Evolutionary conservation across 2,888 invertebrate species (phyloP).

Genomic region (Apodemia hepburni): DNA sequence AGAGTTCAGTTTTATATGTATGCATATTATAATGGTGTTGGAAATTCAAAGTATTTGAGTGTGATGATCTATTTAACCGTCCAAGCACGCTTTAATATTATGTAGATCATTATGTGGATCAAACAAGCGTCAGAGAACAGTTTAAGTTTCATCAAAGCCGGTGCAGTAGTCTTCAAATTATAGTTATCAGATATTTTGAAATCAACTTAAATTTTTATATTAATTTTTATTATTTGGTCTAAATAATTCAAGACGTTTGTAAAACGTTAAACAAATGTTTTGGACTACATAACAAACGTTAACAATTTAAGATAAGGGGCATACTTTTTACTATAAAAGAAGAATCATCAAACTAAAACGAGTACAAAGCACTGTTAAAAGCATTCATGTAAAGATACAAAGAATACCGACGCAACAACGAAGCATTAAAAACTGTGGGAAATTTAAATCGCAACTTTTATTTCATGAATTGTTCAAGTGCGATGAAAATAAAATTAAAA

Average conservation of each 20-base stretch:
- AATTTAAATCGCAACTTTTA: slow-evolving; percentile 29
- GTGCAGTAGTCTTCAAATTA: too few species aligned
- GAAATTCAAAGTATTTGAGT: too few species aligned
- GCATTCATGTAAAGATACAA: slow-evolving; percentile 28
- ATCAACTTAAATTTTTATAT: too few species aligned
- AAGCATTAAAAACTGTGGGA: slow-evolving; percentile 30
- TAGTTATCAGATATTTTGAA: too few species aligned
- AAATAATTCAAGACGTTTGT: neutral
- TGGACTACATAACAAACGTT: neutral
- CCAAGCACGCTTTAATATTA: too few species aligned
- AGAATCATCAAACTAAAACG: slow-evolving; percentile 21
- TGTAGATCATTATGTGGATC: too few species aligned
- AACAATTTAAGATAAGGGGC: neutral
- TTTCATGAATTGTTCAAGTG: slow-evolving; percentile 25
- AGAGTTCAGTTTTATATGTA: too few species aligned
- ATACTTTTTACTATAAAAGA: neutral
- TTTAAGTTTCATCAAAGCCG: too few species aligned
- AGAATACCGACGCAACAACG: slow-evolving; percentile 30
- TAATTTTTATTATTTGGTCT: too few species aligned
- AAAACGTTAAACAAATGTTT: neutral
- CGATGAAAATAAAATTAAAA: slow-evolving; percentile 27
- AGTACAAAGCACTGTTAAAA: slow-evolving; percentile 28
- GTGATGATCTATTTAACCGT: too few species aligned
- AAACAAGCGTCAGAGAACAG: too few species aligned
- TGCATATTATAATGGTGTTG: too few species aligned